Percentiles rank a stretch among this genome's conserved stretches.
Evolutionary conservation across 2,888 invertebrate genomes (phyloP).

Genomic region (Noctua pronuba): DNA sequence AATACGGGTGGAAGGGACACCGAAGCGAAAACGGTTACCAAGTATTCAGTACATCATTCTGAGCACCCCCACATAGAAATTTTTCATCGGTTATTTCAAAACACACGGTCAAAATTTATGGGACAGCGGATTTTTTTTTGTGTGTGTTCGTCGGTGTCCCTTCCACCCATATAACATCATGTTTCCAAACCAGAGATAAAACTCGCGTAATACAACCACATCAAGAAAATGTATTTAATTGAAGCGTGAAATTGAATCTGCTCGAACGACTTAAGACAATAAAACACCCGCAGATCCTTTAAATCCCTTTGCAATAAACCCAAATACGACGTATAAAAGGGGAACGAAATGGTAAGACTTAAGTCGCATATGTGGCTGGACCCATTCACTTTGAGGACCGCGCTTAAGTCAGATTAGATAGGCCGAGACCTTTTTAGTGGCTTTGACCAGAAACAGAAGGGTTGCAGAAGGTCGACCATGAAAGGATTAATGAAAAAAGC

Average conservation of each 20-base stretch:
- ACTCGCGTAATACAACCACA: slow-evolving; percentile 7
- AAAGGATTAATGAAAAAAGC: slow-evolving; percentile 5
- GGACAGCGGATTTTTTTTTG: no score
- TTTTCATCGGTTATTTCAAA: no score
- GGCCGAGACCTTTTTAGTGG: slow-evolving; percentile 41
- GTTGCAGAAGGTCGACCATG: slow-evolving; percentile 24
- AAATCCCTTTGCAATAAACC: slow-evolving; percentile 41
- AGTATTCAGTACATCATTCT: no score
- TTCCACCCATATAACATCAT: no score
- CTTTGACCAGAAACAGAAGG: slow-evolving; percentile 3
- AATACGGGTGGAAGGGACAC: no score
- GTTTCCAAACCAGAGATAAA: neutral
- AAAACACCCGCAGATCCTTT: slow-evolving; percentile 31
- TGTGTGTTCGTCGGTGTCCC: no score
- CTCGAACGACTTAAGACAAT: slow-evolving; percentile 23
- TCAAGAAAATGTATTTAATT: slow-evolving; percentile 17
- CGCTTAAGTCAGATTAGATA: slow-evolving; percentile 51
- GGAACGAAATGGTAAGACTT: slow-evolving; percentile 27
- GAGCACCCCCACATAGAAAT: no score
- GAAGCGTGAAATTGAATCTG: slow-evolving; percentile 24
- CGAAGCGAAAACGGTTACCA: no score
- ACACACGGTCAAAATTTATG: no score
- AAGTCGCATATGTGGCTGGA: slow-evolving; percentile 53
- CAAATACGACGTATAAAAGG: slow-evolving; percentile 35
- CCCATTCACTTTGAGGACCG: slow-evolving; percentile 43